phyloP scores from a whole-genome alignment of 2,113 vertebrate species.

The Carollia perspicillata region DNA sequence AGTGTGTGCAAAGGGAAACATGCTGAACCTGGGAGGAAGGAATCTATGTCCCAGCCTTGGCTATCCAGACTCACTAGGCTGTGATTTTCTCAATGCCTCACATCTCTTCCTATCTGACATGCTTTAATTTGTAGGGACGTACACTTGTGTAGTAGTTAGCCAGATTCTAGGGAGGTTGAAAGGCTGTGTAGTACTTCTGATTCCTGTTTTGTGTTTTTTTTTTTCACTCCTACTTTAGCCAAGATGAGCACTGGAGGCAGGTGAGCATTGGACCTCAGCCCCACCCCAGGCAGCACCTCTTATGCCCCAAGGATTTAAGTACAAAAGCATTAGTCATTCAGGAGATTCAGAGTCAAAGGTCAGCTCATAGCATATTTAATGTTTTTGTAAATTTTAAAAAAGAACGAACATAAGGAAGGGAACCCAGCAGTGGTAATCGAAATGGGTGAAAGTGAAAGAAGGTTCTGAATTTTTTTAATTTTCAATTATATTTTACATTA shows the following conservation, averaged over 20 bases:
- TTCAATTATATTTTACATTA: too few species aligned
- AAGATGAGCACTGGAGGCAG: neutral
- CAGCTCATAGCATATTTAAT: neutral
- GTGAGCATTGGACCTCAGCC: neutral
- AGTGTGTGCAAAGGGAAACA: neutral
- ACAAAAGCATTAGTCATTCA: neutral
- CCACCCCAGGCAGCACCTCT: neutral
- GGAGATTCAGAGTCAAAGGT: neutral
- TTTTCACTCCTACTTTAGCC: too few species aligned
- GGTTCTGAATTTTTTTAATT: too few species aligned
- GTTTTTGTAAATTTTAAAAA: neutral
- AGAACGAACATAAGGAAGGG: neutral
- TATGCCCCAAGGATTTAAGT: neutral
- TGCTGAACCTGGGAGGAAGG: neutral
- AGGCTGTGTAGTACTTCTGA: neutral
- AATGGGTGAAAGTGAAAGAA: neutral
- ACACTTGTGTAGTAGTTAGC: neutral
- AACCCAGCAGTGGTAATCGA: neutral
- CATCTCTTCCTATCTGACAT: neutral
- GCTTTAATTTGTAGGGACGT: neutral
- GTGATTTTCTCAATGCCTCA: neutral
- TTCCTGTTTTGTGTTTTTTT: neutral
- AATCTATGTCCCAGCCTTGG: neutral
- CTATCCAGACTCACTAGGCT: neutral
- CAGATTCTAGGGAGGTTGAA: neutral